Evolutionary conservation across 2,113 vertebrate genomes (phyloP).

Genomic region (Crotalus horridus): DNA sequence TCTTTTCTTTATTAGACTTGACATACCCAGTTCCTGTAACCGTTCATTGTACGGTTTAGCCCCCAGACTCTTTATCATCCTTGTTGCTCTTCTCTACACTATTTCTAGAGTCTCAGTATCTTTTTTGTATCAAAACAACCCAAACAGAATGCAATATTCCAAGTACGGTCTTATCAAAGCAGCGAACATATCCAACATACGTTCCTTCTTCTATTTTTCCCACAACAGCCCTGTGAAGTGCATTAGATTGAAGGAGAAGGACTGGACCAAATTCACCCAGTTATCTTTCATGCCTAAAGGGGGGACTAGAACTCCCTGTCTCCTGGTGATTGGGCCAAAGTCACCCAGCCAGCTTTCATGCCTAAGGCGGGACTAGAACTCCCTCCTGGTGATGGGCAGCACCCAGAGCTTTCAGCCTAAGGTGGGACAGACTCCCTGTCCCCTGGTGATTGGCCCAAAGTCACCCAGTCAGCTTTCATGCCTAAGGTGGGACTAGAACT

Average conservation of each 20-base stretch:
- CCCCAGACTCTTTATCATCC: too few species aligned
- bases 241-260: neutral
- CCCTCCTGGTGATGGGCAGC: neutral
- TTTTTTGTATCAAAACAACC: too few species aligned
- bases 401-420: neutral
- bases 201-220: neutral
- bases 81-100: too few species aligned
- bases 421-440: neutral
- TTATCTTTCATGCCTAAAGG: neutral
- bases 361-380: neutral
- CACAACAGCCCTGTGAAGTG: neutral
- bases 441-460: neutral
- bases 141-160: neutral
- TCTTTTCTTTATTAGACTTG: too few species aligned
- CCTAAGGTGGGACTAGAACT: neutral
- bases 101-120: too few species aligned
- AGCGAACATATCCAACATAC: neutral
- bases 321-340: neutral
- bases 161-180: neutral
- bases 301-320: neutral
- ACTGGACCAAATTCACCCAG: neutral
- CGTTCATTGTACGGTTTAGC: too few species aligned
- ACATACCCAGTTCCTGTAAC: too few species aligned
- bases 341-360: fast-evolving
- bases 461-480: fast-evolving